Conservation (phyloP, 2,797 vertebrate genomes). For the Premnoplex brunnescens region DNA sequence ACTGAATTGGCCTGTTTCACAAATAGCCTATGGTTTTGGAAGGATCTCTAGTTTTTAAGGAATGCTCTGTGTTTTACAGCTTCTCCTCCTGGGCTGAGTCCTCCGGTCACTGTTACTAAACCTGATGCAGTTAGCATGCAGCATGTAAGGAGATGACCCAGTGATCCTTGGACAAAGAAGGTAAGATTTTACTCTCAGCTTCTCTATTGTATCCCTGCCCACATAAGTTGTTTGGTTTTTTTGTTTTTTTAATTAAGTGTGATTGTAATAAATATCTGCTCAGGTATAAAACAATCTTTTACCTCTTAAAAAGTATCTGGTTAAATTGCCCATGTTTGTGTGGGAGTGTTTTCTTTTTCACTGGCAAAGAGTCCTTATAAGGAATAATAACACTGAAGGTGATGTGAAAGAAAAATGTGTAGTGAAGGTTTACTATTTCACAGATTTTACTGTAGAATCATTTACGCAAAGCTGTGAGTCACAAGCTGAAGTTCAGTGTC, state of each 20-base stretch:
- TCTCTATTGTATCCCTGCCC: background rate
- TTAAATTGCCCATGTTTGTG: background rate
- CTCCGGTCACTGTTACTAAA: background rate
- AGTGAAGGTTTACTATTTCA: conserved; percentile 53
- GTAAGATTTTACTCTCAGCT: background rate
- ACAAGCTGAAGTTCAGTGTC: conserved; percentile 7
- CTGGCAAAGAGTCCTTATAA: conserved; percentile 54
- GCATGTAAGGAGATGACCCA: background rate
- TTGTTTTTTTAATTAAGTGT: background rate
- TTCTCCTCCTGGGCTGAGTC: background rate
- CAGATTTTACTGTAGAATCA: conserved; percentile 39
- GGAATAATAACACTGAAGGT: conserved; percentile 17
- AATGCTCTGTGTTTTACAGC: background rate
- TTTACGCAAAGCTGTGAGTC: conserved; percentile 67
- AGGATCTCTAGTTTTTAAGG: background rate
- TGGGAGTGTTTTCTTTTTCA: conserved; percentile 3
- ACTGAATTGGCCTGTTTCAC: background rate
- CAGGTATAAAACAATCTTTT: conserved; percentile 19
- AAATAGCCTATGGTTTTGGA: background rate
- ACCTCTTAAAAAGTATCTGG: background rate
- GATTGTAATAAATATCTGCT: background rate
- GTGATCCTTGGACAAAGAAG: background rate
- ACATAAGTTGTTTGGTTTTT: background rate
- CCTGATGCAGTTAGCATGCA: accelerated
- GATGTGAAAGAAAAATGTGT: conserved; percentile 39